phyloP scores from a whole-genome alignment of 92 coral and sea anemone genomes.

The Palythoa caribaeorum region DNA sequence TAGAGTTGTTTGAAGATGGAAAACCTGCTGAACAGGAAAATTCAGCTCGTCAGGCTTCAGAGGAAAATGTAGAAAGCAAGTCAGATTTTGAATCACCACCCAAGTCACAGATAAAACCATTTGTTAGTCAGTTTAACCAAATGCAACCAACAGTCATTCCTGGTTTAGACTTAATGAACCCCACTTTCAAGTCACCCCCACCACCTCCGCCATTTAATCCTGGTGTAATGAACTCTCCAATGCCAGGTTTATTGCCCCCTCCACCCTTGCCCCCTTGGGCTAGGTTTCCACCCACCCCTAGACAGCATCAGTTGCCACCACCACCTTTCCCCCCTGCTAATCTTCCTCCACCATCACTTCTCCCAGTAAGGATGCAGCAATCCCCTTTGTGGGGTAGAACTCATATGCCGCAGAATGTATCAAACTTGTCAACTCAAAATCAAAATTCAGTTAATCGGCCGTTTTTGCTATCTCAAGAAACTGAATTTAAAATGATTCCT shows the following conservation, averaged over 20 bases:
- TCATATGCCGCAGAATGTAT: background rate
- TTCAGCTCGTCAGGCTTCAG: background rate
- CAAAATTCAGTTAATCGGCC: slow-evolving; percentile 24
- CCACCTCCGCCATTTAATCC: slow-evolving; percentile 29
- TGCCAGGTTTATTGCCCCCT: slow-evolving; percentile 6
- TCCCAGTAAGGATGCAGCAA: background rate
- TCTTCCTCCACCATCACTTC: slow-evolving; percentile 27
- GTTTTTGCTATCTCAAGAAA: background rate
- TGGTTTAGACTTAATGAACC: slow-evolving; percentile 43
- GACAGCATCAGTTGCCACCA: slow-evolving; percentile 31
- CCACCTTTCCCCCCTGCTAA: slow-evolving; percentile 28
- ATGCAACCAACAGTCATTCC: slow-evolving; percentile 35
- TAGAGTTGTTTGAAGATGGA: background rate
- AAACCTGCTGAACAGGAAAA: background rate
- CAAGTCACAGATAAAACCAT: background rate
- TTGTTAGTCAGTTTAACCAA: slow-evolving; percentile 4
- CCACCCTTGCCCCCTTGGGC: slow-evolving; percentile 52
- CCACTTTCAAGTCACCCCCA: slow-evolving; percentile 38
- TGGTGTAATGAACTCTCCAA: slow-evolving; percentile 18
- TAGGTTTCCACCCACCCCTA: slow-evolving; percentile 34
- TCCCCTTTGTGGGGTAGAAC: slow-evolving; percentile 20
- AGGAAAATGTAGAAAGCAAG: background rate
- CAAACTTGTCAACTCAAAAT: slow-evolving; percentile 1
- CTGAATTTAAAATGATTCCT: background rate
- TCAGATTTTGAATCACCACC: background rate